A percentile compares a stretch with the other conserved stretches of the same genome.
Conservation (phyloP, 2,113 vertebrate species). For the Cyanocitta stelleri region DNA sequence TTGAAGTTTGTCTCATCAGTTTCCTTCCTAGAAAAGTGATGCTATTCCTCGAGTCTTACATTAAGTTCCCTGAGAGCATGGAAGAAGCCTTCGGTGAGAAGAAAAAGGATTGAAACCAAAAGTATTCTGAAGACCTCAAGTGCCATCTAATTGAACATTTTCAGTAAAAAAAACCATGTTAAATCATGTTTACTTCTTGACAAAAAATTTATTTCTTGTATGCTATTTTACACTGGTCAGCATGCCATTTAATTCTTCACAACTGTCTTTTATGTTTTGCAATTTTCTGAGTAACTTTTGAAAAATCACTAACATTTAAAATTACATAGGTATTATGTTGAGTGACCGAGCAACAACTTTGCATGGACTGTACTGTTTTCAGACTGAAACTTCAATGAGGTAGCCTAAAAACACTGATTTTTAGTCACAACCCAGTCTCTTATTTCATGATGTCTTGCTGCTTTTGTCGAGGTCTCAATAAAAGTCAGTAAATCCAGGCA, state of each 20-base stretch:
- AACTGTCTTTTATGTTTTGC: neutral
- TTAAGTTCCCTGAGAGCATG: neutral
- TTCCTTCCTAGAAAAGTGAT: neutral
- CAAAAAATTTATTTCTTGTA: neutral
- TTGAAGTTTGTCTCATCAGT: neutral
- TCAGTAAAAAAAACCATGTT: neutral
- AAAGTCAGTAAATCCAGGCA: neutral
- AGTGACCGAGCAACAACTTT: neutral
- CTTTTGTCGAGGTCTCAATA: neutral
- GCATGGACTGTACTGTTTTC: neutral
- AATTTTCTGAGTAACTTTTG: neutral
- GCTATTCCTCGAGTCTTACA: rapidly evolving
- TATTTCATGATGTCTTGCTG: neutral
- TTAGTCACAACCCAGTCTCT: neutral
- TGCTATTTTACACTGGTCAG: neutral
- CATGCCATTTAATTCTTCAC: neutral
- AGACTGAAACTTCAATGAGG: neutral
- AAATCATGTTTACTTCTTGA: neutral
- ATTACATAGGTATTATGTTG: neutral
- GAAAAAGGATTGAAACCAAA: neutral
- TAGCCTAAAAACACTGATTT: neutral
- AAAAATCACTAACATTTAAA: neutral
- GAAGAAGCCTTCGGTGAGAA: neutral
- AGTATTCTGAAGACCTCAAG: neutral
- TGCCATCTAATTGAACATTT: neutral